These are phyloP conservation scores for Epinephelus fuscoguttatus DNA, from an alignment of 2,113 vertebrate genomes.

Conservation along the genomic window DNA sequence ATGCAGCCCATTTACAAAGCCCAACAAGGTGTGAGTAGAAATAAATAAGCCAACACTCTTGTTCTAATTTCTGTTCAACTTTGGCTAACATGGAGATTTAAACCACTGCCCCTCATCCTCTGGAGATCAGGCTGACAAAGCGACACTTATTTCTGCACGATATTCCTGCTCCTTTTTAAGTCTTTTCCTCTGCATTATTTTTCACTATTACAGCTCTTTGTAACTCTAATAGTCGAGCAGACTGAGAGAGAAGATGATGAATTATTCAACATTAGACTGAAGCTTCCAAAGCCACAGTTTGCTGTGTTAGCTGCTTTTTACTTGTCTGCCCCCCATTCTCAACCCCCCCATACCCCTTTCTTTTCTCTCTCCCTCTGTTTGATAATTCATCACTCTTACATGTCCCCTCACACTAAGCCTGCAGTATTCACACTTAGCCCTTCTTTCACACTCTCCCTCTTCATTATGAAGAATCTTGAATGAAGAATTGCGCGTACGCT, in stretches of 20 bases:
- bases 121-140: conserved; percentile 31
- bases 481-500: neutral
- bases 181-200: conserved; percentile 50
- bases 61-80: conserved; percentile 28
- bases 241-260: conserved; percentile 62
- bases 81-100: neutral
- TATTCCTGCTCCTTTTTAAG: conserved; percentile 13
- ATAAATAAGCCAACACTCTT: neutral
- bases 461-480: conserved; percentile 24
- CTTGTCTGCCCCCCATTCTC: conserved; percentile 29
- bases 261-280: conserved; percentile 72
- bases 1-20: neutral
- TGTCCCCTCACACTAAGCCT: conserved; percentile 16
- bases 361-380: conserved; percentile 23
- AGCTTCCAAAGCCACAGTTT: conserved; percentile 65
- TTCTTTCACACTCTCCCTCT: neutral
- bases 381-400: conserved; percentile 16
- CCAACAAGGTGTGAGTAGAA: neutral
- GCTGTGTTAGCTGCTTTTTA: conserved; percentile 71
- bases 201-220: conserved; percentile 62
- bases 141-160: conserved; percentile 24
- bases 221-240: conserved; percentile 56
- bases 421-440: neutral
- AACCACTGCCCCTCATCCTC: conserved; percentile 7
- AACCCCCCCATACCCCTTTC: conserved; percentile 3